Base-by-base conservation (phyloP, 2,888 invertebrate species). In the Allygus modestus region DNA sequence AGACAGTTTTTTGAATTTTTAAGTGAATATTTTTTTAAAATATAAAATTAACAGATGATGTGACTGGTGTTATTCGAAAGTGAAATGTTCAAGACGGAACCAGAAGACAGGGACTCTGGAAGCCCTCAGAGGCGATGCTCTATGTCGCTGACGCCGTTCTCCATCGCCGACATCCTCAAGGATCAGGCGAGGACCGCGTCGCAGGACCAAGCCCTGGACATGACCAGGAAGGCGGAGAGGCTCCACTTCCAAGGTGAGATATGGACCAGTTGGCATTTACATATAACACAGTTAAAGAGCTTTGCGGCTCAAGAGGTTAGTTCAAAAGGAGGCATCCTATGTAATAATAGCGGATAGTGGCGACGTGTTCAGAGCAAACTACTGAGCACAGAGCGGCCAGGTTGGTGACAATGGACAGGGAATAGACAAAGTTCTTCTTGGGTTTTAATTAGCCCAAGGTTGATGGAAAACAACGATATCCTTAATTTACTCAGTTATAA, bases 111-210 rank as follows among this genome's bases (percentile, higher is more conserved):
- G 17, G 79, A 79, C 23, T 33, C 26, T 26, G 75, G 46, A 75
- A 77, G 77, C 31, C 77, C 77, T 1, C 77, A 23, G 54, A 79
- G 37, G 26, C 46, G 58, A 37, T 41, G 28, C 9, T 51, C 28
- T 33, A 5, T 37, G 37, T n/a, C 54, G 9, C 37, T 86, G 28
- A 87, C 87, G 4, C 87, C 87, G 81, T 87, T 87, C 69, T 87
- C 87, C 17, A 87, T 87, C 33, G 82, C 85, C 33, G 87, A 87
- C 82, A 87, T 87, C 58, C 77, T 87, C 12, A 77, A 28, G 51
- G 65, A 65, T 15, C 58, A 58, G 26, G 28, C 23, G 28, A 46
- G 77, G 26, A 28, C 28, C 5, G 11, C 73, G 12, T 7, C n/a
- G 4, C 51, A 54, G 58, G 79, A 79, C n/a, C 79, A 79, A n/a